These are phyloP conservation scores for Galeopterus variegatus DNA, from an alignment of 2,113 vertebrate genomes.

Conservation along the genomic window DNA sequence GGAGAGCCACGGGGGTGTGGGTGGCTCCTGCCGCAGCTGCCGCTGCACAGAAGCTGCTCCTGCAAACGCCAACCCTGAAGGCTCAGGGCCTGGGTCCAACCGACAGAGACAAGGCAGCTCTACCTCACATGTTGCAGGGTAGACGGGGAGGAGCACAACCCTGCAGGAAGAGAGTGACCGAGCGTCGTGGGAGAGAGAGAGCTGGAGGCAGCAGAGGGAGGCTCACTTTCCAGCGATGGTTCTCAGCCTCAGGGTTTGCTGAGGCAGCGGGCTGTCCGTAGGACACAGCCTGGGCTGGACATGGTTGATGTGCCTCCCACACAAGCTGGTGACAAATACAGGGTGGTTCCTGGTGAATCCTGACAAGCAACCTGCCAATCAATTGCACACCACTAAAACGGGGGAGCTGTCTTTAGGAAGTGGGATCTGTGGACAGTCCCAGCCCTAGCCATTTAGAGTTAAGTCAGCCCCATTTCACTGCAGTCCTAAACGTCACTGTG, in stretches of 20 bases:
- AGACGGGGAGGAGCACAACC: not conserved
- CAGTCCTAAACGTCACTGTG: not conserved
- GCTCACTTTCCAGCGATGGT: not conserved
- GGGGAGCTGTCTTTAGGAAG: not conserved
- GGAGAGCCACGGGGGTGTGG: not conserved
- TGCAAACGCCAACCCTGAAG: not conserved
- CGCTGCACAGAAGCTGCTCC: too few relatives aligned
- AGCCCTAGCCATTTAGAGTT: too few relatives aligned
- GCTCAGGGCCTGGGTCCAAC: not conserved
- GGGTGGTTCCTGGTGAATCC: not conserved
- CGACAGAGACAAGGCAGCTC: not conserved
- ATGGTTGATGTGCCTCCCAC: not conserved
- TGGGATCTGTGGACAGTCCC: not conserved
- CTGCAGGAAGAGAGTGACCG: not conserved
- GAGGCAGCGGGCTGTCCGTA: not conserved
- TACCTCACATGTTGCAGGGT: not conserved
- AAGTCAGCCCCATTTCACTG: not conserved
- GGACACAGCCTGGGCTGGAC: not conserved
- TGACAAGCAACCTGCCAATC: not conserved
- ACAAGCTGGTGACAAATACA: not conserved
- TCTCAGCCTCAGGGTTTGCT: too few relatives aligned
- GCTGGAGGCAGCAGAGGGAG: not conserved
- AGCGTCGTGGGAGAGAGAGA: not conserved
- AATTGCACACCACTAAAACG: too few relatives aligned
- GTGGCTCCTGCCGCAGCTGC: too few relatives aligned